Evolutionary conservation across 2,113 vertebrate species (phyloP), one percentile per base, ranked within the genome.

Genomic region (Lontra canadensis): DNA sequence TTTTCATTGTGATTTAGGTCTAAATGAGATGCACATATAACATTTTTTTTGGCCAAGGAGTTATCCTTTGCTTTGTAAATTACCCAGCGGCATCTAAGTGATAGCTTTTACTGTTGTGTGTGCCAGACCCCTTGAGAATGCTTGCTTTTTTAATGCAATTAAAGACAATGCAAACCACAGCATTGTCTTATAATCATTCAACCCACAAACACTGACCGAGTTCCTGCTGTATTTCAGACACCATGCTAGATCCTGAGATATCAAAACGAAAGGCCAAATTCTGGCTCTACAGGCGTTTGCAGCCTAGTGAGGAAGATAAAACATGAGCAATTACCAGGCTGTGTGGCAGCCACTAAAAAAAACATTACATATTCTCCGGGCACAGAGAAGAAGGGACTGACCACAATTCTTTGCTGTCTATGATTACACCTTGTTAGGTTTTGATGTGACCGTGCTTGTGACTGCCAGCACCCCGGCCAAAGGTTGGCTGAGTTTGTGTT

Each of bases 131-230:
- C 90, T 89, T 55, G 61, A 82, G 44, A 97, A 42, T 71, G 55
- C 79, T 97, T 88, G 26, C 52, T 88, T 93, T 92, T 85, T 96
- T 85, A 94, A 65, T 23, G 42, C 42, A 42, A 42, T 42, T 42
- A 42, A 42, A 42, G 42, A 42, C 42, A 42, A 55, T n/a, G 42
- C 49, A 92, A 74, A 78, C 44, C 25, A 42, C 21, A 69, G 25
- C 63, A 59, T 21, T 92, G 44, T 88, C 63, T 87, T 36, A 63
- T 23, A 88, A 26, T 84, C 86, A 76, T 78, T 85, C 52, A 36
- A 63, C 78, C 83, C 17, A 23, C 93, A 96, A 73, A 95, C 83
- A 94, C 73, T 59, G 86, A 92, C 17, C 71, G 55, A 88, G 26
- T 76, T 73, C 26, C 69, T 61, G 25, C 78, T 69, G 23, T 61